Conservation (phyloP, 1,140 invertebrate species). For the Tigriopus japonicus region DNA sequence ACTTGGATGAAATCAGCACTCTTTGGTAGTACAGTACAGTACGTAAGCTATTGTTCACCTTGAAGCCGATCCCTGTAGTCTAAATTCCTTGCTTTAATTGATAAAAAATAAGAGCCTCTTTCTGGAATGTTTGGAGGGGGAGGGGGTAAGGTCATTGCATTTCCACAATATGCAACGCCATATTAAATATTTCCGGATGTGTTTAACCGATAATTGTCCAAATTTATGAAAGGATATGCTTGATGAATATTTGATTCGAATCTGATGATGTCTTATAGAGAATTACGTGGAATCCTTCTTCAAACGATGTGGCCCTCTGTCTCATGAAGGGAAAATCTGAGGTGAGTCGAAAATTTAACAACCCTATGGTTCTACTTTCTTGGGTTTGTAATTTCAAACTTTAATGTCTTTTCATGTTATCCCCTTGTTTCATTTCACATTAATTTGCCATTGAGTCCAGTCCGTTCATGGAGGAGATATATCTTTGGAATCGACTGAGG, state of each 20-base stretch:
- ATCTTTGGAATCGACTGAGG: background rate
- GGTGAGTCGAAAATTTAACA: slow-evolving; percentile 24
- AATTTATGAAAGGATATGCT: background rate
- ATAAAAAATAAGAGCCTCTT: too few relatives aligned
- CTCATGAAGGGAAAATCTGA: slow-evolving; percentile 65
- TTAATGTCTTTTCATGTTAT: too few relatives aligned
- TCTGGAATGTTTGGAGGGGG: too few relatives aligned
- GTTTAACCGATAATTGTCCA: too few relatives aligned
- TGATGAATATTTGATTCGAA: background rate
- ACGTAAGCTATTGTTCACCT: too few relatives aligned
- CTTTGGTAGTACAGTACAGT: too few relatives aligned
- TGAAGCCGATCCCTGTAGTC: too few relatives aligned
- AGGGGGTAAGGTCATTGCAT: too few relatives aligned
- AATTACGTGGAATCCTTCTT: slow-evolving; percentile 63
- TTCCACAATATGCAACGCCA: too few relatives aligned
- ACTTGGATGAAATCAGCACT: too few relatives aligned
- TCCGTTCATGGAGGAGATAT: background rate
- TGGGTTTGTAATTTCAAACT: background rate
- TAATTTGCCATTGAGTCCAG: background rate
- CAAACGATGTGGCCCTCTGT: slow-evolving; percentile 60
- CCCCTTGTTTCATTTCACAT: background rate
- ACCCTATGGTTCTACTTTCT: background rate
- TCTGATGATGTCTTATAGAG: slow-evolving; percentile 34
- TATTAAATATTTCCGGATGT: too few relatives aligned
- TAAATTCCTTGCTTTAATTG: too few relatives aligned